These are phyloP conservation scores for Erebia epiphron DNA, from an alignment of 2,888 invertebrate species.

Conservation along the genomic window DNA sequence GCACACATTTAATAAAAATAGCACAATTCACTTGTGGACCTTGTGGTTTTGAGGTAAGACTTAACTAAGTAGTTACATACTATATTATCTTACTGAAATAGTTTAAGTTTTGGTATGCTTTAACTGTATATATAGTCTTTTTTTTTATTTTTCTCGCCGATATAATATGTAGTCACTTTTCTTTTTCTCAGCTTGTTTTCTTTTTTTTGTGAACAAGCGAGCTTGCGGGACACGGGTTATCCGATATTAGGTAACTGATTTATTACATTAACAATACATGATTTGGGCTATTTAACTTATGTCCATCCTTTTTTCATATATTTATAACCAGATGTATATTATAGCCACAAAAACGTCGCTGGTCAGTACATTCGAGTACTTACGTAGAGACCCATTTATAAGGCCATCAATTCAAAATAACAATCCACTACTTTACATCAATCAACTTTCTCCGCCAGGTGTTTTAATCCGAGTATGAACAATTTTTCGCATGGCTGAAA, in stretches of 20 bases:
- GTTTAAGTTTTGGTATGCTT: not conserved
- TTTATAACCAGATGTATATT: too few relatives aligned
- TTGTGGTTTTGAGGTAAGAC: not conserved
- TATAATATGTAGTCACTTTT: not conserved
- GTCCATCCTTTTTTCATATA: not conserved
- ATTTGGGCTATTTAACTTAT: not conserved
- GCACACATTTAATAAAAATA: not conserved
- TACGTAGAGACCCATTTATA: too few relatives aligned
- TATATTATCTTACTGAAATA: not conserved
- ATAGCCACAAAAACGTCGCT: too few relatives aligned
- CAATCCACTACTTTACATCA: too few relatives aligned
- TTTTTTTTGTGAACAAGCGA: not conserved
- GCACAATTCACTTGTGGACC: not conserved
- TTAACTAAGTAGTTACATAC: slow-evolving; percentile 6
- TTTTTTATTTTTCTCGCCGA: too few relatives aligned
- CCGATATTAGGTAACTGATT: not conserved
- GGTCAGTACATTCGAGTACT: too few relatives aligned
- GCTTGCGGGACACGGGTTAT: not conserved
- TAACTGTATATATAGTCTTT: too few relatives aligned
- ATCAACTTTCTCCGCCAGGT: too few relatives aligned
- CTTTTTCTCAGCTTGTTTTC: not conserved
- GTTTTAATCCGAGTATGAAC: too few relatives aligned
- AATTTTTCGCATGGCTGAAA: too few relatives aligned
- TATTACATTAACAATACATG: not conserved
- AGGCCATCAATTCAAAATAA: too few relatives aligned